phyloP scores from a whole-genome alignment of 2,888 invertebrate genomes.

The Synanthedon myopaeformis region DNA sequence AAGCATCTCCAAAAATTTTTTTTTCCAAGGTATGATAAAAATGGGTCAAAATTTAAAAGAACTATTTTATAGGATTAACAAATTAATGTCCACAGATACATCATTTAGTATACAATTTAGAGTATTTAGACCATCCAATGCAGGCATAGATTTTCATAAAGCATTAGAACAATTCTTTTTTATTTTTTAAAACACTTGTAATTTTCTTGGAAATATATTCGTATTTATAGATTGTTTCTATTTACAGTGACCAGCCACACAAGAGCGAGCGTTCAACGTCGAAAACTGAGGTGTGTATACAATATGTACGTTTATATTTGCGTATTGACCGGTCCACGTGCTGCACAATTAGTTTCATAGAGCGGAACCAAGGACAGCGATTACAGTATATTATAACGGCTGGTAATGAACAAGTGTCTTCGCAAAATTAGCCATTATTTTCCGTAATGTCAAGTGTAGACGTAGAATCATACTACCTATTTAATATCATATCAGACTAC shows the following conservation, averaged over 20 bases:
- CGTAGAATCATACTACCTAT: background rate
- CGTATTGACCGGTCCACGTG: slow-evolving; percentile 37
- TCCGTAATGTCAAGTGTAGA: background rate
- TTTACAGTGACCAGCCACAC: slow-evolving; percentile 53
- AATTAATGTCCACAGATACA: no score
- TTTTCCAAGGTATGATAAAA: no score
- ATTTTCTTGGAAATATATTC: no score
- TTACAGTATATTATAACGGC: slow-evolving; percentile 48
- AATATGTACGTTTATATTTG: slow-evolving; percentile 17
- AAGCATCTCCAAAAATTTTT: no score
- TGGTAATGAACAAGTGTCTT: slow-evolving; percentile 20
- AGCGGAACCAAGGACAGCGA: slow-evolving; percentile 62
- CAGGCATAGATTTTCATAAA: no score
- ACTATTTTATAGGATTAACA: no score
- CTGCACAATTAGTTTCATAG: slow-evolving; percentile 46
- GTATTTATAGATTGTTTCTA: slow-evolving; percentile 6
- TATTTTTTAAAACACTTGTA: no score
- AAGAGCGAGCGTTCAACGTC: slow-evolving; percentile 47
- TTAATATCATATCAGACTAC: background rate
- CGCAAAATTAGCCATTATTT: slow-evolving; percentile 1
- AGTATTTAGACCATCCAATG: no score
- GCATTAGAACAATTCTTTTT: no score
- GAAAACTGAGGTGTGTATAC: slow-evolving; percentile 58
- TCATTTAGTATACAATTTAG: no score
- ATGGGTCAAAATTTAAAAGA: no score